These are phyloP conservation scores for Platorchestia sp. DNA, from an alignment of 1,140 invertebrate genomes.

Conservation along the genomic window DNA sequence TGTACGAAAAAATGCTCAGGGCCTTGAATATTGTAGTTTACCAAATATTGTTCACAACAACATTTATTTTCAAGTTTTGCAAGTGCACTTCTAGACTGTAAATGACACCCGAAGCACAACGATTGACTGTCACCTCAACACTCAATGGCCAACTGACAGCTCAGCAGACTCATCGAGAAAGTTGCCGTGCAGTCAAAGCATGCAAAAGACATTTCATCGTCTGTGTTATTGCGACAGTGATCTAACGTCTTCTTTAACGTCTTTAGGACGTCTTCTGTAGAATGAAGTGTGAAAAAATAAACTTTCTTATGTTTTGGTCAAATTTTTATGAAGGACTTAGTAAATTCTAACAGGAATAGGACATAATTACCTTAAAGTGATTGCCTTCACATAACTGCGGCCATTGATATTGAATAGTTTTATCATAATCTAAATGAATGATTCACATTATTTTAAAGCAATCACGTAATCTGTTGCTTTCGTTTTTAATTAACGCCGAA, in stretches of 20 bases:
- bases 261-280: no score
- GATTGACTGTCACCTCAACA: not conserved
- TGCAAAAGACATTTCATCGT: not conserved
- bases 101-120: no score
- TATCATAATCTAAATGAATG: not conserved
- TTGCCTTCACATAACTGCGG: not conserved
- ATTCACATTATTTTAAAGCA: no score
- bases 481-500: not conserved
- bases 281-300: not conserved
- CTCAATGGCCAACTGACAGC: not conserved
- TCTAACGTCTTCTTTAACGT: not conserved
- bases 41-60: no score
- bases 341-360: not conserved
- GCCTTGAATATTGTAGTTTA: no score
- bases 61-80: no score
- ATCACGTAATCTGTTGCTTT: not conserved
- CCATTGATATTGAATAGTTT: not conserved
- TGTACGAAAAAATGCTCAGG: no score
- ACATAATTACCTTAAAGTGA: not conserved
- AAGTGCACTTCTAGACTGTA: no score
- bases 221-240: not conserved
- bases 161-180: not conserved
- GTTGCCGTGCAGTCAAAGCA: not conserved
- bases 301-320: not conserved
- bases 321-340: not conserved